Conservation (phyloP, 2,888 invertebrate genomes). For the Yponomeuta malinellus region DNA sequence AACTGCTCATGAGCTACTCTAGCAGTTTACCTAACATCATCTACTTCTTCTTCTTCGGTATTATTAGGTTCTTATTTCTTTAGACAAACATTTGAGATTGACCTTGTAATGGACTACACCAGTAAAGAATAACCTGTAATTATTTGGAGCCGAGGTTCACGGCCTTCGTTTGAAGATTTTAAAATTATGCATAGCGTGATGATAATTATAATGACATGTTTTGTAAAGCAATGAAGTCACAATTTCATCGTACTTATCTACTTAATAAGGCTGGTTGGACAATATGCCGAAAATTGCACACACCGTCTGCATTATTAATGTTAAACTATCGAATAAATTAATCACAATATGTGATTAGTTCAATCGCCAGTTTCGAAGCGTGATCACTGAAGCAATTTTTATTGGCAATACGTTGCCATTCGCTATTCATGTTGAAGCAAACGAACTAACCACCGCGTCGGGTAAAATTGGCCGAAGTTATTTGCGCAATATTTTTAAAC, state of each 20-base stretch:
- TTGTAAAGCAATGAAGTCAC: background rate
- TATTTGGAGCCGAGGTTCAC: background rate
- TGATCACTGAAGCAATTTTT: constrained; percentile 1
- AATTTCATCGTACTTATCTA: background rate
- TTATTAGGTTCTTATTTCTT: too few relatives aligned
- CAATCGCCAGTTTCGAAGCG: background rate
- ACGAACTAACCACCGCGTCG: background rate
- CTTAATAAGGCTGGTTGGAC: background rate
- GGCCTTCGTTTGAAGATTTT: background rate
- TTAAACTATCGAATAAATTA: background rate
- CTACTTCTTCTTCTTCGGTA: too few relatives aligned
- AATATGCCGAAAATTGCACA: background rate
- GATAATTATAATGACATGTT: background rate
- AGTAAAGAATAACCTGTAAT: background rate
- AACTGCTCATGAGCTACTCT: too few relatives aligned
- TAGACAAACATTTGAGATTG: too few relatives aligned
- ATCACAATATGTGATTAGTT: background rate
- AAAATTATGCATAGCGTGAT: background rate
- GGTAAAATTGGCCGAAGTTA: background rate
- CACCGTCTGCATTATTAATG: background rate
- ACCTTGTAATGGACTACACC: background rate
- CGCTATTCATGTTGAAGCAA: background rate
- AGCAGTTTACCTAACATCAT: too few relatives aligned
- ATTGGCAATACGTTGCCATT: background rate
- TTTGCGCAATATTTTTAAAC: background rate